Evolutionary conservation across 2,113 vertebrate species (phyloP).

Genomic region (Symphodus melops): DNA sequence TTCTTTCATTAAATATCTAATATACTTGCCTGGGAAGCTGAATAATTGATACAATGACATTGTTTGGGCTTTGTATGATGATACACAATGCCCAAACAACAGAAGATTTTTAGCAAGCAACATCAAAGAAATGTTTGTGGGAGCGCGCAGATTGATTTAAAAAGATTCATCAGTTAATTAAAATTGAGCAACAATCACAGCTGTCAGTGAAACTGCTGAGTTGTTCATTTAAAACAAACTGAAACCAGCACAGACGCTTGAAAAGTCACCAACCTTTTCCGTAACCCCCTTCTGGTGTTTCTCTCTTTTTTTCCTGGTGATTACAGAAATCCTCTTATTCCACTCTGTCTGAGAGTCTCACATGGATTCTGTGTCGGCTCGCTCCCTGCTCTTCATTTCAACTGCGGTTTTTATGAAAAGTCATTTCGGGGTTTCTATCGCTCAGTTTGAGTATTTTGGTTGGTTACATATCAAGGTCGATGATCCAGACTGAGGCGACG

Average conservation of each 20-base stretch:
- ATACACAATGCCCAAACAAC: no score
- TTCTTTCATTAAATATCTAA: neutral
- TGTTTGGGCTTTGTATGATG: neutral
- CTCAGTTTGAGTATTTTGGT: neutral
- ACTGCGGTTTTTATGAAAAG: neutral
- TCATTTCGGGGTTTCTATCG: neutral
- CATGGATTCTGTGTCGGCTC: neutral
- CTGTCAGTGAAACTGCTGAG: no score
- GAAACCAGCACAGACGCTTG: no score
- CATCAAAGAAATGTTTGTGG: no score
- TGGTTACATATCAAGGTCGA: neutral
- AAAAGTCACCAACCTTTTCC: neutral
- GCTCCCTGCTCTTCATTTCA: neutral
- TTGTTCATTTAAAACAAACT: no score
- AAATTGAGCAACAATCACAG: no score
- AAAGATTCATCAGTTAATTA: neutral
- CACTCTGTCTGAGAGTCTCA: neutral
- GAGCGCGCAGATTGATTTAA: no score
- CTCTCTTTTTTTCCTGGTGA: neutral
- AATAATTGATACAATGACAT: neutral
- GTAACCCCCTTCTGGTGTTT: neutral
- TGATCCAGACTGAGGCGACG: neutral
- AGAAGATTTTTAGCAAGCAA: no score
- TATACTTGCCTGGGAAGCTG: neutral
- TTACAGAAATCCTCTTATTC: constrained; percentile 3